These are phyloP conservation scores for Halcyon badia DNA, from an alignment of 2,797 vertebrate species.

Conservation along the genomic window DNA sequence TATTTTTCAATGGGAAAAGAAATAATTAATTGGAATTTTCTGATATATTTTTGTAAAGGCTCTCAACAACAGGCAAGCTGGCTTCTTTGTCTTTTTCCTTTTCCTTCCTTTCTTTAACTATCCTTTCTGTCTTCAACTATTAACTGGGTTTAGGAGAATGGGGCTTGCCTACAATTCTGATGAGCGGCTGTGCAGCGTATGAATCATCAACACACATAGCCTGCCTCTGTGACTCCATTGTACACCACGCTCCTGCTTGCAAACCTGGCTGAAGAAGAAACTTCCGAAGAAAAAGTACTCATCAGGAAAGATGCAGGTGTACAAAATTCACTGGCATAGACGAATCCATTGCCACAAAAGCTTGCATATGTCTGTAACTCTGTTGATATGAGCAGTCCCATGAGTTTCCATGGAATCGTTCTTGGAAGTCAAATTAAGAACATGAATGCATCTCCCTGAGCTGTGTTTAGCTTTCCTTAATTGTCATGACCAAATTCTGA, in stretches of 20 bases:
- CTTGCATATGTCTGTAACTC: not conserved
- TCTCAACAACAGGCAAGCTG: not conserved
- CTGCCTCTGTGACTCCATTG: not conserved
- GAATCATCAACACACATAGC: not conserved
- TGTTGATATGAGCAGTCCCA: not conserved
- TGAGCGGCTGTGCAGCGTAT: not conserved
- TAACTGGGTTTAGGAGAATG: not conserved
- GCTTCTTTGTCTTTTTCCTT: not conserved
- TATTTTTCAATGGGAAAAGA: not conserved
- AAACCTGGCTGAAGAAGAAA: not conserved
- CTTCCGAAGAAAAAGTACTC: not conserved
- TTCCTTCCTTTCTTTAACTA: not conserved
- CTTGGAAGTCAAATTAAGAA: constrained; percentile 23
- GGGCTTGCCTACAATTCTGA: not conserved
- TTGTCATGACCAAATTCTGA: not conserved
- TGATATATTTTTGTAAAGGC: not conserved
- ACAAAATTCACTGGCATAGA: not conserved
- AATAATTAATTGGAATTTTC: not conserved
- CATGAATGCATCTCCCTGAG: not conserved
- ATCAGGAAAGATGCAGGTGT: not conserved
- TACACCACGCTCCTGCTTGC: fast-evolving
- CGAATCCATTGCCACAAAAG: not conserved
- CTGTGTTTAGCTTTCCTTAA: not conserved
- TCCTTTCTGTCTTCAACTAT: not conserved
- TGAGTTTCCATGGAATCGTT: not conserved